A percentile compares a stretch with the other conserved stretches of the same genome.
phyloP scores from a whole-genome alignment of 2,797 vertebrate genomes.

The Microtus californicus region DNA sequence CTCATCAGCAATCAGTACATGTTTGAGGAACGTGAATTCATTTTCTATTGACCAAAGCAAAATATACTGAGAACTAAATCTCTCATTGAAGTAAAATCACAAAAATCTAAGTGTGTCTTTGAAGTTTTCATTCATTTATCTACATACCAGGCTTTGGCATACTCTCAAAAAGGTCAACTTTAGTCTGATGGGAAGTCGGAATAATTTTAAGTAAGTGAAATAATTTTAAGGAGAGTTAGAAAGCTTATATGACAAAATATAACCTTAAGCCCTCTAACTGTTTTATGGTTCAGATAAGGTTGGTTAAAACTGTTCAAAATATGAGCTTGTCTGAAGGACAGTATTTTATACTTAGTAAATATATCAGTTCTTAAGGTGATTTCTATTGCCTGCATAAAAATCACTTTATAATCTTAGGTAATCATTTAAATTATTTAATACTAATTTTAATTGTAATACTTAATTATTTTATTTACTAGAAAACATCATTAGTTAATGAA shows the following conservation, averaged over 20 bases:
- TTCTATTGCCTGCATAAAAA: neutral
- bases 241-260: neutral
- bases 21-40: neutral
- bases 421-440: neutral
- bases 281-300: neutral
- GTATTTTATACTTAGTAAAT: neutral
- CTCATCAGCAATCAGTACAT: neutral
- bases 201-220: neutral
- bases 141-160: neutral
- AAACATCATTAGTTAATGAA: neutral
- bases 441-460: neutral
- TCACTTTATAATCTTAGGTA: conserved; percentile 36
- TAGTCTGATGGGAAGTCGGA: neutral
- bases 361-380: conserved; percentile 23
- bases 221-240: neutral
- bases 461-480: neutral
- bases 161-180: neutral
- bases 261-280: neutral
- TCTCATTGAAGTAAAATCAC: neutral
- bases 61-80: neutral
- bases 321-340: neutral
- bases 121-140: neutral
- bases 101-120: neutral
- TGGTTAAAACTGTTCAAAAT: conserved; percentile 1
- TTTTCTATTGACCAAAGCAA: conserved; percentile 18